Conservation (phyloP, 2,113 vertebrate species). For the Podilymbus podiceps region DNA sequence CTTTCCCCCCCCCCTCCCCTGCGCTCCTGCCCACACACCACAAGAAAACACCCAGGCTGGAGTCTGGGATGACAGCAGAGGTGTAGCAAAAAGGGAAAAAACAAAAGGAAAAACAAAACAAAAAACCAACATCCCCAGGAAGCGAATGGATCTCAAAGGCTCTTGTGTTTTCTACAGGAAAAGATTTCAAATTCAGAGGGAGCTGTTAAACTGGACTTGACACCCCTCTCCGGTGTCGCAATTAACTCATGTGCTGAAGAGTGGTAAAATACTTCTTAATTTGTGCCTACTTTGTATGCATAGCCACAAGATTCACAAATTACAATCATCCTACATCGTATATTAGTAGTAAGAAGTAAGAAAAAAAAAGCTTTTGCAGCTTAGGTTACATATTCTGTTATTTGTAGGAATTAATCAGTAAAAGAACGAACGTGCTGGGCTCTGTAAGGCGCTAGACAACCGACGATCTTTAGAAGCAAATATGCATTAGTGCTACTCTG, state of each 20-base stretch:
- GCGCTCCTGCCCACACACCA: not conserved
- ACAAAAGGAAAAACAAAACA: not conserved
- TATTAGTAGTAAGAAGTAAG: not conserved
- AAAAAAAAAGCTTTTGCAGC: not conserved
- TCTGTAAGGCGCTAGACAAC: not conserved
- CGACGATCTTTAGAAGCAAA: not conserved
- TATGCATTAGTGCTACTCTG: not conserved
- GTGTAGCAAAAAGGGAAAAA: not conserved
- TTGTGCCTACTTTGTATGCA: not conserved
- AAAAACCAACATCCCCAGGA: constrained; percentile 12
- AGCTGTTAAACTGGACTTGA: not conserved
- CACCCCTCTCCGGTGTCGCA: not conserved
- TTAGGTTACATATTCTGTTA: not conserved
- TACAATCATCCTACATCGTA: fast-evolving
- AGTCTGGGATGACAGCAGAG: not conserved
- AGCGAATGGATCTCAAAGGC: not conserved
- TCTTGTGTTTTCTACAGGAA: not conserved
- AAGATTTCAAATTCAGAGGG: not conserved
- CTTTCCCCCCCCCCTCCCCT: not conserved
- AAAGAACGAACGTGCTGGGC: not conserved
- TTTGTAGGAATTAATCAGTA: not conserved
- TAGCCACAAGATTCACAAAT: no score
- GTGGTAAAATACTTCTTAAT: fast-evolving
- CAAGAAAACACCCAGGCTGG: not conserved
- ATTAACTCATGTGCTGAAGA: not conserved